Evolutionary conservation across 2,888 invertebrate genomes (phyloP).

Genomic region (Meta bourneti): DNA sequence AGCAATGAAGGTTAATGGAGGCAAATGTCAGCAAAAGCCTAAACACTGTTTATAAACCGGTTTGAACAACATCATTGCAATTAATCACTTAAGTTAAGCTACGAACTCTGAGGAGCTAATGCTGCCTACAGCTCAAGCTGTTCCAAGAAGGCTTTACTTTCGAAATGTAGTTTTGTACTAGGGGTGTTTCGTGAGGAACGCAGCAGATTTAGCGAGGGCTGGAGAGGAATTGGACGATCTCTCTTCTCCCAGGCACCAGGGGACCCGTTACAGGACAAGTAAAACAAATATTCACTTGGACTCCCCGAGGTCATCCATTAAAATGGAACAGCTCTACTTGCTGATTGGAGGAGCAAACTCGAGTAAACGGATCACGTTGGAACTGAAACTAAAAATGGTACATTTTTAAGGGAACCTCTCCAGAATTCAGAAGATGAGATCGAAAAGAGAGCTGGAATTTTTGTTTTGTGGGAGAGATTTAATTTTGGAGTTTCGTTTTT

Average conservation of each 20-base stretch:
- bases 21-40: neutral
- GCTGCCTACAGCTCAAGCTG: neutral
- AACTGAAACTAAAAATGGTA: neutral
- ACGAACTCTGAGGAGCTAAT: neutral
- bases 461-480: too few relatives aligned
- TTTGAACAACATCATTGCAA: neutral
- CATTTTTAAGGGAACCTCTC: neutral
- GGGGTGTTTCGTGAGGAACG: conserved; percentile 8
- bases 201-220: neutral
- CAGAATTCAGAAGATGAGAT: too few relatives aligned
- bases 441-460: too few relatives aligned
- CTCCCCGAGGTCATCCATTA: conserved; percentile 7
- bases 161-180: neutral
- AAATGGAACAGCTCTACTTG: neutral
- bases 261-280: neutral
- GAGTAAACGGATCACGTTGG: conserved; percentile 4
- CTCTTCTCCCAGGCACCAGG: neutral
- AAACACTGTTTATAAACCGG: neutral
- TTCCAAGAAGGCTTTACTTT: neutral
- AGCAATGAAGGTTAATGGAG: neutral
- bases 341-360: neutral
- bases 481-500: too few relatives aligned
- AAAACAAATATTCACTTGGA: conserved; percentile 19
- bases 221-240: neutral
- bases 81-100: neutral